Evolutionary conservation across 1,140 invertebrate genomes (phyloP).

Genomic region (Anthonomus grandis): DNA sequence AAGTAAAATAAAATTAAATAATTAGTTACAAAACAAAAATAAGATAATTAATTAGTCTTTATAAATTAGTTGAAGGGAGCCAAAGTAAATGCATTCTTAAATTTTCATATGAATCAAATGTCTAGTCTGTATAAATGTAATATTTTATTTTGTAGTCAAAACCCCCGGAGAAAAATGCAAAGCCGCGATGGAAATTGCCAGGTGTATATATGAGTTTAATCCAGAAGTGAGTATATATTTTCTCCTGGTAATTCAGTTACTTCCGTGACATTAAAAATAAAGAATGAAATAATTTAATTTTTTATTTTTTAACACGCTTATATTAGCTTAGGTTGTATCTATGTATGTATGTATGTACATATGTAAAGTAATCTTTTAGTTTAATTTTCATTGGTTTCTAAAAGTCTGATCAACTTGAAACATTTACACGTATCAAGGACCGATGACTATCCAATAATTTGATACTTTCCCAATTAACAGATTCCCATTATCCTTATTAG

Average conservation of each 20-base stretch:
- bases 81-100: no score
- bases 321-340: not conserved
- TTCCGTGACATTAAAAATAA: no score
- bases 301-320: no score
- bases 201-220: slow-evolving; percentile 33
- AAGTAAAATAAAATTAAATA: not conserved
- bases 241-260: no score
- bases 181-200: slow-evolving; percentile 33
- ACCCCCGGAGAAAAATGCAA: slow-evolving; percentile 31
- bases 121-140: not conserved
- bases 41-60: no score
- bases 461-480: no score
- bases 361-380: not conserved
- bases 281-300: no score
- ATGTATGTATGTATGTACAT: not conserved
- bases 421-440: no score
- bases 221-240: slow-evolving; percentile 19
- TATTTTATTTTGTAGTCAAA: slow-evolving; percentile 19
- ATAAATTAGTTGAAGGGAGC: no score
- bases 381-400: not conserved
- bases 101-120: not conserved
- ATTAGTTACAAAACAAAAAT: not conserved
- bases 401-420: no score
- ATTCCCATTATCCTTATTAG: no score
- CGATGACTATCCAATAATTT: no score